Base-by-base conservation (phyloP, 2,888 invertebrate species). In the Drosophila paucipuncta region DNA sequence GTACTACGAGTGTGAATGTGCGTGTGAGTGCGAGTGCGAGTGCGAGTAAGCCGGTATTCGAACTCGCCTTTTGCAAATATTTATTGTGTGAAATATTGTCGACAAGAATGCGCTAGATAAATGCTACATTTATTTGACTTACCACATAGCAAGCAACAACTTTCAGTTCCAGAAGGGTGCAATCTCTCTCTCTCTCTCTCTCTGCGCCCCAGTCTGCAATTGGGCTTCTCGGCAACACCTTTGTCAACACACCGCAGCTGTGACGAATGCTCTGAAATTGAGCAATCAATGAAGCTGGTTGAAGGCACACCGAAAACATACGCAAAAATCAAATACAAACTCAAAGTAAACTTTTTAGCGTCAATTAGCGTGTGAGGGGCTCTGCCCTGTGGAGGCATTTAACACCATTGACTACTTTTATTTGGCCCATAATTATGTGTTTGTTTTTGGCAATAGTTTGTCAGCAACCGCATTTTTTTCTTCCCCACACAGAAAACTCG, bases 211-310 rank as follows among this genome's bases (percentile, higher is more conserved):
- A 6, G 25, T 4, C n/a, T 61, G 30, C 41, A 35, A 25, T 31
- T 52, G 47, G 65, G 49, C 0, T 53, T 33, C 18, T 47, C 33
- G 47, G 35, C 66, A 58, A 59, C 85, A 78, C 76, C 85, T 85
- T 57, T 88, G 77, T 80, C 71, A 72, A 89, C 61, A 80, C 43
- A 62, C 78, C 30, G 57, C 78, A 73, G 81, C 87, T 73, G 76
- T 52, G 57, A 50, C 68, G 35, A 35, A 62, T 61, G 65, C 73
- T 55, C 50, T 57, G 10, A 52, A 76, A 74, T 84, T 79, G 54
- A 80, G 69, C 66, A 63, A 72, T 75, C 85, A 63, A 75, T 55
- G 66, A 73, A 65, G 62, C 57, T 61, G 57, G 37, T 68, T 52
- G 10, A 55, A 31, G 52, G 47, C 53, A 35, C 35, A 37, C 13